A percentile compares a stretch with the other conserved stretches of the same genome.
Evolutionary conservation across 1,140 invertebrate species (phyloP).

Genomic region (Mamestra configurata): DNA sequence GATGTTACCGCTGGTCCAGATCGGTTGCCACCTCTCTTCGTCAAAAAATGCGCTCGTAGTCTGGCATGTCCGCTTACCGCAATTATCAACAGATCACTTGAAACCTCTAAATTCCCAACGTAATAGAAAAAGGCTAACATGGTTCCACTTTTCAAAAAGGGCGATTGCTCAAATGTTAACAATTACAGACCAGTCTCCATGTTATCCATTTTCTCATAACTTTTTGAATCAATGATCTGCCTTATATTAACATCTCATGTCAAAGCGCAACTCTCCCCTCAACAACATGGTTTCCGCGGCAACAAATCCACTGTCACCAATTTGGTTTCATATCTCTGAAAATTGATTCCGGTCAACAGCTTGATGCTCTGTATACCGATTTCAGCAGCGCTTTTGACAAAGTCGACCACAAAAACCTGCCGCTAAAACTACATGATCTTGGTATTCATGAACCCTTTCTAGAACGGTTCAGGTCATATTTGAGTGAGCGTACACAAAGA

Average conservation of each 20-base stretch:
- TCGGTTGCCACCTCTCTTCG: constrained; percentile 52
- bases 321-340: constrained; percentile 38
- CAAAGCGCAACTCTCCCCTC: constrained; percentile 17
- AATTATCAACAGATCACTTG: constrained; percentile 49
- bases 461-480: background rate
- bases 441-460: constrained; percentile 31
- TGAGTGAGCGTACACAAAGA: no score
- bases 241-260: constrained; percentile 39
- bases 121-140: constrained; percentile 51
- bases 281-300: constrained; percentile 56
- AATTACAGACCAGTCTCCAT: constrained; percentile 57
- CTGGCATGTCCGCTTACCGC: constrained; percentile 45
- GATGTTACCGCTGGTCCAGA: constrained; percentile 54
- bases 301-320: no score
- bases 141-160: constrained; percentile 56
- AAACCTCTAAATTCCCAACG: constrained; percentile 31
- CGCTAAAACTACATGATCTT: constrained; percentile 45
- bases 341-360: constrained; percentile 37
- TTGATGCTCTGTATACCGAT: no score
- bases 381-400: constrained; percentile 57
- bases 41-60: no score
- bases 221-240: constrained; percentile 51
- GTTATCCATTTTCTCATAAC: constrained; percentile 44
- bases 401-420: constrained; percentile 51
- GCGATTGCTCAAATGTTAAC: constrained; percentile 25